These are phyloP conservation scores for Leptocoma aspasia DNA, from an alignment of 2,113 vertebrate species.

Conservation along the genomic window DNA sequence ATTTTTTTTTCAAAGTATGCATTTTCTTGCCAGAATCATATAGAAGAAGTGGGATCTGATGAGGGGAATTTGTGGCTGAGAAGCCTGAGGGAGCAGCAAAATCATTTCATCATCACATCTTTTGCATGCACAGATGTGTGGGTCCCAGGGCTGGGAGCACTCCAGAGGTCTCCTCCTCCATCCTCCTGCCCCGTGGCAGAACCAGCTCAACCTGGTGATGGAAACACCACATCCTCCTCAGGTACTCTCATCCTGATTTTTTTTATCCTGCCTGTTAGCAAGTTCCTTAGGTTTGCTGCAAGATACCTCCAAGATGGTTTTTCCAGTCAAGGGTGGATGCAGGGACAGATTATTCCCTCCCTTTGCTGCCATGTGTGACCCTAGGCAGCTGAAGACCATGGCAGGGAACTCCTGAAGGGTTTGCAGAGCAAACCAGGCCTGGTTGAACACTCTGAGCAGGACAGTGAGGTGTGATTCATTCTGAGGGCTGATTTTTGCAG, in stretches of 20 bases:
- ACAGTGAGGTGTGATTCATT: neutral
- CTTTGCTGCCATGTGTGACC: neutral
- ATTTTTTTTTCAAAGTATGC: slow-evolving; percentile 32
- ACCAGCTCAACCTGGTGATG: neutral
- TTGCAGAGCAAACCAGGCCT: neutral
- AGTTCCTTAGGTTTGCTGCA: neutral
- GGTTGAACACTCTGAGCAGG: neutral
- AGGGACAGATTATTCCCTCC: neutral
- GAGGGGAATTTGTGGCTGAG: slow-evolving; percentile 49
- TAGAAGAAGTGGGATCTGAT: slow-evolving; percentile 20
- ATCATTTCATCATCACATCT: slow-evolving; percentile 60
- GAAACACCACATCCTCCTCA: neutral
- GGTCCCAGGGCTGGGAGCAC: neutral
- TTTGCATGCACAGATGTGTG: slow-evolving; percentile 35
- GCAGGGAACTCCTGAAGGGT: neutral
- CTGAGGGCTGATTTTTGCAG: slow-evolving; percentile 28
- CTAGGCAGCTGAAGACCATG: neutral
- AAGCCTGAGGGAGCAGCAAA: slow-evolving; percentile 62
- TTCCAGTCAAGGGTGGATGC: accelerated
- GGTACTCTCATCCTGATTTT: neutral
- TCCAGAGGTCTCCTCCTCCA: neutral
- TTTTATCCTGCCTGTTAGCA: neutral
- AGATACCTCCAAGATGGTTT: neutral
- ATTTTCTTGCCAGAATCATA: slow-evolving; percentile 54
- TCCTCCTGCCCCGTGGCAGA: neutral